These are phyloP conservation scores for Mesodorylaimus sp. DNA, from an alignment of 2,888 invertebrate species.

Conservation along the genomic window DNA sequence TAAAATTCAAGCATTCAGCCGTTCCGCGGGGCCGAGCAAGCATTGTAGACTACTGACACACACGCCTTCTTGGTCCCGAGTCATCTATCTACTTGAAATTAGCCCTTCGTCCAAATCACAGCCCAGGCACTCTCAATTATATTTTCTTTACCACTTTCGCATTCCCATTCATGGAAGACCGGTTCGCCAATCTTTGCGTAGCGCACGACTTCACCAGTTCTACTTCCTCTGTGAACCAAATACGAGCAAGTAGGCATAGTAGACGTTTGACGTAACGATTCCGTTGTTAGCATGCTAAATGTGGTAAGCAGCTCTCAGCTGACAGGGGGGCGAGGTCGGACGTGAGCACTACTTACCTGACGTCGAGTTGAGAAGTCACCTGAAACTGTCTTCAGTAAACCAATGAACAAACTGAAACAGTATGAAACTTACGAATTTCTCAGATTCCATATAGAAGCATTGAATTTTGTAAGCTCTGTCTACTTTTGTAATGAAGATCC, in stretches of 20 bases:
- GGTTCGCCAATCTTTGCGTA: slow-evolving; percentile 10
- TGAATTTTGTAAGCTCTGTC: slow-evolving; percentile 11
- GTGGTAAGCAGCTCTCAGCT: too few relatives aligned
- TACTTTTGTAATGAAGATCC: slow-evolving; percentile 11
- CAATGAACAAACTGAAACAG: too few relatives aligned
- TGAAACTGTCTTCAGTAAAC: too few relatives aligned
- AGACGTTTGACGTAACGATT: slow-evolving; percentile 5
- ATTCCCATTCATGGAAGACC: slow-evolving; percentile 12
- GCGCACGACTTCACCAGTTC: slow-evolving; percentile 3
- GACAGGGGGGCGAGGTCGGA: too few relatives aligned
- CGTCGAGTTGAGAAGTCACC: slow-evolving; percentile 1
- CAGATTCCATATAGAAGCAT: slow-evolving; percentile 12
- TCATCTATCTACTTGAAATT: too few relatives aligned
- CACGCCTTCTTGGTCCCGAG: too few relatives aligned
- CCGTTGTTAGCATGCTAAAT: slow-evolving; percentile 11
- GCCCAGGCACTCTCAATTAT: too few relatives aligned
- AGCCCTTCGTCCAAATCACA: too few relatives aligned
- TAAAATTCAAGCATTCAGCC: too few relatives aligned
- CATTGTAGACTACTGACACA: too few relatives aligned
- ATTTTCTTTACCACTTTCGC: slow-evolving; percentile 7
- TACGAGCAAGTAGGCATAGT: slow-evolving; percentile 11
- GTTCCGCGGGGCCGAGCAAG: too few relatives aligned
- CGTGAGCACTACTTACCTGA: slow-evolving; percentile 3
- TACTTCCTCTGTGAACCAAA: slow-evolving; percentile 3
- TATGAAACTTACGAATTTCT: slow-evolving; percentile 5